Base-by-base conservation (phyloP, 2,888 invertebrate genomes). In the Resseliella maxima region DNA sequence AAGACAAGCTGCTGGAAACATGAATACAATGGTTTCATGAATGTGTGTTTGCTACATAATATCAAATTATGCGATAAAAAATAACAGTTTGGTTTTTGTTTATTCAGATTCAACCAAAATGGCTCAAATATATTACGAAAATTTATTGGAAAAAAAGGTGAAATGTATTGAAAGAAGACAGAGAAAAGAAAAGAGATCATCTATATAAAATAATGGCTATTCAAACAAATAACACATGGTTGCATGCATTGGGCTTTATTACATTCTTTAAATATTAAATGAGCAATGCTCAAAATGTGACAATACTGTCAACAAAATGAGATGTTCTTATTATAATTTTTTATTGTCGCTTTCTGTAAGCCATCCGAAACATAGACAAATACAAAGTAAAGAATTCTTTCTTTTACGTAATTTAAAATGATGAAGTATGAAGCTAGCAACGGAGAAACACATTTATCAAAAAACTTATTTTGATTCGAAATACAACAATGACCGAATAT, bases 11-110 rank as follows among this genome's bases (percentile, higher is more conserved):
- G 72, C 2, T 31, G 5, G 31, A 72, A 72, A 12, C 72, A n/a
- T n/a, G 72, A 72, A 72, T 35, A 72, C 72, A 72, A 72, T 72
- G 72, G 72, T 10, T 31, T 72, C 18, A 35, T 72, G 59, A 59
- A 59, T 59, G 59, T 50, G 50, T 59, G 24, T 59, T n/a, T 31
- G 72, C 72, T 72, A 72, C 18, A 72, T 27, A 27, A 72, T 72
- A 72, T 31, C 72, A 72, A 72, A 72, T 72, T 72, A 72, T 72
- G 72, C 72, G 72, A 72, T 72, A 72, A 72, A n/a, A 72, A 31
- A 72, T 72, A 72, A 72, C 72, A 72, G 72, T 72, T 72, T 31
- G 31, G 72, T 5, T 18, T n/a, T n/a, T n/a, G n/a, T n/a, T 18
- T 31, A 72, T 31, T 72, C 72, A 72, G 72, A 31, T 72, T 72